Evolutionary conservation across 2,797 vertebrate genomes (phyloP), one percentile per base, ranked within the genome.

Genomic region (Sebastolobus alascanus): DNA sequence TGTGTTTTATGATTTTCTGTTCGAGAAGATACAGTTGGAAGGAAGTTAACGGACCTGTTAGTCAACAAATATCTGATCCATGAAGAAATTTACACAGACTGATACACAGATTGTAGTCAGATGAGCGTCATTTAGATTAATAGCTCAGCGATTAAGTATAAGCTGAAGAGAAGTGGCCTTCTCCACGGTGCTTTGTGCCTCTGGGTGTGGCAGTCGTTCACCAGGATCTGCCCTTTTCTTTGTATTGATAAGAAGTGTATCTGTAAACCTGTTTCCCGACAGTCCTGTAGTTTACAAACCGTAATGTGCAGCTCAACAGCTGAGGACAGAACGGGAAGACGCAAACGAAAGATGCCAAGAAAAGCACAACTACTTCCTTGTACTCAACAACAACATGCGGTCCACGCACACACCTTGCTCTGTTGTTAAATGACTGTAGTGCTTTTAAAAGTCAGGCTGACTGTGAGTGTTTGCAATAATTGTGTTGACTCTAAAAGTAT

Each of bases 191-290:
- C 38, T 11, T 29, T 55, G 9, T 31, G 18, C 5, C 4, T 56
- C 11, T 2, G 8, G 59, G 7, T 29, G 7, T 50, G 65, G 35
- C 22, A 52, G 16, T 27, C n/a, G 4, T 52, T 63, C 2, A 43
- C 12, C 16, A 37, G 1, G 68, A 54, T 50, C 6, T 20, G 9
- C 2, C 8, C 14, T 54, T 79, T 81, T 83, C 59, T 65, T 46
- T 18, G 16, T 18, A 18, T 18, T 46, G 43, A 46, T 46, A 46
- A 46, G 43, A 52, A n/a, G 0, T 25, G 31, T 20, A 77, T 50
- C 2, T 22, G 29, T 50, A 73, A 90, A 87, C 56, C 43, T 70
- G 82, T 58, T 85, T 64, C 37, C 10, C 43, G 27, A 74, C 54
- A 60, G 8, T 52, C 46, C 18, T n/a, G 1, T 0, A 65, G 4